Evolutionary conservation across 2,113 vertebrate genomes (phyloP).

Genomic region (Origma solitaria): DNA sequence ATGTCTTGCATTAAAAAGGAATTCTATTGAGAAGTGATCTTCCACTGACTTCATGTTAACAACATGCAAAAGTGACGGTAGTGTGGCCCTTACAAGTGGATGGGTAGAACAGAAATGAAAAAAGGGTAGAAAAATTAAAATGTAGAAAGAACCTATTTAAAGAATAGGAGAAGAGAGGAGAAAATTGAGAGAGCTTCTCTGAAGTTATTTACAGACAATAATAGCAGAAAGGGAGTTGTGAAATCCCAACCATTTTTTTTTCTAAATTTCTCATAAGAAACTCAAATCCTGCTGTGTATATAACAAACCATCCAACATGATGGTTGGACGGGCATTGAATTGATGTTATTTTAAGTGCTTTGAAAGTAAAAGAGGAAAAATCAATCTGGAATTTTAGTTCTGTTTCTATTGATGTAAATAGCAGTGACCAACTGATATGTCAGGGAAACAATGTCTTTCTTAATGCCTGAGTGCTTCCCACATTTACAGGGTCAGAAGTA

Average conservation of each 20-base stretch:
- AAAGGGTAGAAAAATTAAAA: neutral
- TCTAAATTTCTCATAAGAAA: neutral
- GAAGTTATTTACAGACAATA: neutral
- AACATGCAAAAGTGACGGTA: neutral
- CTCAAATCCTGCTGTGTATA: neutral
- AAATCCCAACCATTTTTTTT: neutral
- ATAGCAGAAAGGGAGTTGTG: neutral
- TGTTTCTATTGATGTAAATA: neutral
- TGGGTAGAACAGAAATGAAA: neutral
- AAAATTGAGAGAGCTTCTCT: neutral
- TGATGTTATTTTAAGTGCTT: neutral
- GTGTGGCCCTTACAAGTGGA: neutral
- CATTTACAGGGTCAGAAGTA: slow-evolving; percentile 41
- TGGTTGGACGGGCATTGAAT: neutral
- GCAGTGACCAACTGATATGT: neutral
- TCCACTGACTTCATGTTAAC: neutral
- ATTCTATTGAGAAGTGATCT: neutral
- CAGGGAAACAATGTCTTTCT: neutral
- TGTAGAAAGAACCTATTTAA: neutral
- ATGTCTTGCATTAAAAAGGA: neutral
- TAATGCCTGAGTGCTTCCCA: neutral
- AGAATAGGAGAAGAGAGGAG: neutral
- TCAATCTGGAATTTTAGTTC: neutral
- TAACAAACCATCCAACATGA: neutral
- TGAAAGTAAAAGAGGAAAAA: neutral